Conservation (phyloP, 2,113 vertebrate species). For the Globicephala melas region DNA sequence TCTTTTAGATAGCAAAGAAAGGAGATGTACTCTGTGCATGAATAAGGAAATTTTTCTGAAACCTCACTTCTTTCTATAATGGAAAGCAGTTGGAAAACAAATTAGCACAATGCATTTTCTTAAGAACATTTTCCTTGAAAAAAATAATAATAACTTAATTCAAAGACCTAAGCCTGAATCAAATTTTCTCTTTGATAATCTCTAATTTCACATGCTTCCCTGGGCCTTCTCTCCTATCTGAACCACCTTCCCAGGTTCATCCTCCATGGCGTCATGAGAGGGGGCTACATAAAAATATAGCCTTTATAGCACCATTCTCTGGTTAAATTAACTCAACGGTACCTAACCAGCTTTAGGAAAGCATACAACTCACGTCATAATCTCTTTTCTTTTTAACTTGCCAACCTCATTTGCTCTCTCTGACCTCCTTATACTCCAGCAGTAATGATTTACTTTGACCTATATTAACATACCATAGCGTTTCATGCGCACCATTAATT, state of each 20-base stretch:
- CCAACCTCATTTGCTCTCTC: neutral
- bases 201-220: neutral
- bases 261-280: neutral
- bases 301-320: neutral
- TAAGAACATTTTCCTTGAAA: constrained; percentile 21
- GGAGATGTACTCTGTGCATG: neutral
- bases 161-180: neutral
- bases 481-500: neutral
- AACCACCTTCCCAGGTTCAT: neutral
- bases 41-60: constrained; percentile 26
- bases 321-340: neutral
- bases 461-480: neutral
- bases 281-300: neutral
- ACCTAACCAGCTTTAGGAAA: neutral
- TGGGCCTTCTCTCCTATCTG: neutral
- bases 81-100: constrained; percentile 29
- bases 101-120: neutral
- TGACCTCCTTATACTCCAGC: neutral
- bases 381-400: neutral
- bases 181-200: neutral
- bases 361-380: neutral
- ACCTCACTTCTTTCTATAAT: neutral
- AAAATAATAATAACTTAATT: neutral
- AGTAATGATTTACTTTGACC: neutral
- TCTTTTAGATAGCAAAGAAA: constrained; percentile 1